Evolutionary conservation across 2,113 vertebrate species (phyloP), one percentile per base, ranked within the genome.

Genomic region (Sander lucioperca): DNA sequence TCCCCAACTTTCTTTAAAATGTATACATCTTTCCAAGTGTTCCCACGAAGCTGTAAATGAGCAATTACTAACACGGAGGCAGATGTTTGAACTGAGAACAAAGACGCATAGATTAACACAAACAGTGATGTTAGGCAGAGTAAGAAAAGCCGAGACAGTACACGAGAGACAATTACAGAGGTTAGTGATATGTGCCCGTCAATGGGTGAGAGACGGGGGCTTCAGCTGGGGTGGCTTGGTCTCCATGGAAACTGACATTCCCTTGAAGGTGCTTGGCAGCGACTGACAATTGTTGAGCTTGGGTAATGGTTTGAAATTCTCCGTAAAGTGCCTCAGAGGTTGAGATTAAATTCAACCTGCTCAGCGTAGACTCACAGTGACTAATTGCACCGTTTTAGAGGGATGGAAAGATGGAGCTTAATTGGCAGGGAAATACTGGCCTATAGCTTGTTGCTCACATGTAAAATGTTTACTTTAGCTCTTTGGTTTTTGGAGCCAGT

Each of bases 201-300:
- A 85, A 71, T 70, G n/a, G 79, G 62, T 62, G 72, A 56, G 18
- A 30, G 69, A 43, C 5, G 43, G 65, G 74, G 56, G 66, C 77
- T 82, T 78, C 77, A 68, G 86, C 85, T 82, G 77, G 83, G 79
- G 65, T 77, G 73, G 75, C 59, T 47, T 85, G 57, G 90, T 96
- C 87, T 86, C 94, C 93, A 94, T 95, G 94, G 94, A 89, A 96
- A 95, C 95, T 93, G 85, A 85, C 91, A 90, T 93, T 91, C 92
- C 88, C 87, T 86, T 91, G 75, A 87, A 92, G 89, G 90, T 88
- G 81, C 81, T 88, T 88, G 86, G 86, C 89, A 86, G 91, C 86
- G 74, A 25, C 53, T 67, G 77, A 63, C 87, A 72, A 91, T 93
- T 94, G 93, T 95, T 92, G 85, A 90, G 87, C 86, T 75, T 59